phyloP scores from a whole-genome alignment of 2,113 vertebrate genomes.

The Phrynocephalus versicolor region DNA sequence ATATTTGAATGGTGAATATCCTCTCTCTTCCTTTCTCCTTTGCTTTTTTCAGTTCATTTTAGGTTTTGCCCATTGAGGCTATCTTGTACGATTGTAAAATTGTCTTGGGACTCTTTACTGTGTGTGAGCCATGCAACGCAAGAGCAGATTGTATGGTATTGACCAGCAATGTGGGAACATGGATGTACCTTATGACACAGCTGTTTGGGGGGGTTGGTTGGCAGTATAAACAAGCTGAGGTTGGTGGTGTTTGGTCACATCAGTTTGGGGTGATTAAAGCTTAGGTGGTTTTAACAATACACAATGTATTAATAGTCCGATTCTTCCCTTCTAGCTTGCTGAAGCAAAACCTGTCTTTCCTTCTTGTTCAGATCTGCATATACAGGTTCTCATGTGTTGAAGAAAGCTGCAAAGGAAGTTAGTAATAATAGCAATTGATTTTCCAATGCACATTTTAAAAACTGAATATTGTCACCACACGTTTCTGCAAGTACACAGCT shows the following conservation, averaged over 20 bases:
- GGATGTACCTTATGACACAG: neutral
- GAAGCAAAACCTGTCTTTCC: neutral
- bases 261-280: constrained; percentile 2
- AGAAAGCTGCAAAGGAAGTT: neutral
- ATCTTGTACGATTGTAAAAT: constrained; percentile 14
- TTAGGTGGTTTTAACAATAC: neutral
- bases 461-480: neutral
- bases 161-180: constrained; percentile 13
- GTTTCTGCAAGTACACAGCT: neutral
- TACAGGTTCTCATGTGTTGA: neutral
- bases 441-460: no score
- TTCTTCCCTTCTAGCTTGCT: neutral
- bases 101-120: neutral
- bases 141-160: constrained; percentile 34
- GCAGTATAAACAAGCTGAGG: neutral
- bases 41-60: constrained; percentile 13
- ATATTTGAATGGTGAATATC: neutral
- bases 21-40: neutral
- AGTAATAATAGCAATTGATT: neutral
- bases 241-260: constrained; percentile 19
- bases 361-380: neutral
- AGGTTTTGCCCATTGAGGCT: constrained; percentile 1
- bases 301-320: neutral
- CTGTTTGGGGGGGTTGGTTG: neutral
- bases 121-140: neutral